Evolutionary conservation across 2,888 invertebrate species (phyloP).

Genomic region (Dicycla oo): DNA sequence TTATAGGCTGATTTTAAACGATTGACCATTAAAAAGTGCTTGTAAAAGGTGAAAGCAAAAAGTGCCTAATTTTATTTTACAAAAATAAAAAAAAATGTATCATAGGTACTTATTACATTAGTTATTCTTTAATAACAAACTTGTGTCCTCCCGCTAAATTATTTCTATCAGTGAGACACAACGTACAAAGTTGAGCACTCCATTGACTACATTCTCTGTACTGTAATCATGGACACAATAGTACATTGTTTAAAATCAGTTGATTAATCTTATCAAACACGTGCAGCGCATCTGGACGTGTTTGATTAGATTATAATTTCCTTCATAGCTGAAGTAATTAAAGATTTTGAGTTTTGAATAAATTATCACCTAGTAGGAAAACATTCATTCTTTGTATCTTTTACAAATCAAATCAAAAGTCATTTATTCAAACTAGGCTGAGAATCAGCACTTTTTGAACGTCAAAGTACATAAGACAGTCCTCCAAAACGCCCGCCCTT

Average conservation of each 20-base stretch:
- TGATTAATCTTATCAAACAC: too few relatives aligned
- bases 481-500: too few relatives aligned
- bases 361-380: background rate
- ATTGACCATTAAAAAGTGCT: background rate
- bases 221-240: conserved; percentile 32
- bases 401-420: too few relatives aligned
- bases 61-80: background rate
- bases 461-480: too few relatives aligned
- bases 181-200: conserved; percentile 10
- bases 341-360: conserved; percentile 23
- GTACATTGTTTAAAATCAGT: conserved; percentile 55
- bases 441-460: too few relatives aligned
- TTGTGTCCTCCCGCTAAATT: background rate
- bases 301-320: conserved; percentile 50
- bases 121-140: background rate
- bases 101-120: background rate
- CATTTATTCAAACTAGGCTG: too few relatives aligned
- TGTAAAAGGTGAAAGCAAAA: background rate
- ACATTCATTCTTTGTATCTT: background rate
- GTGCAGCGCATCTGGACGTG: conserved; percentile 43
- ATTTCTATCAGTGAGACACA: background rate
- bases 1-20: too few relatives aligned
- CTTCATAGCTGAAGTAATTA: conserved; percentile 18
- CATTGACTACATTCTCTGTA: conserved; percentile 15
- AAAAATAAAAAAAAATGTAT: background rate